phyloP scores from a whole-genome alignment of 2,888 invertebrate species.

The Aphidius colemani region DNA sequence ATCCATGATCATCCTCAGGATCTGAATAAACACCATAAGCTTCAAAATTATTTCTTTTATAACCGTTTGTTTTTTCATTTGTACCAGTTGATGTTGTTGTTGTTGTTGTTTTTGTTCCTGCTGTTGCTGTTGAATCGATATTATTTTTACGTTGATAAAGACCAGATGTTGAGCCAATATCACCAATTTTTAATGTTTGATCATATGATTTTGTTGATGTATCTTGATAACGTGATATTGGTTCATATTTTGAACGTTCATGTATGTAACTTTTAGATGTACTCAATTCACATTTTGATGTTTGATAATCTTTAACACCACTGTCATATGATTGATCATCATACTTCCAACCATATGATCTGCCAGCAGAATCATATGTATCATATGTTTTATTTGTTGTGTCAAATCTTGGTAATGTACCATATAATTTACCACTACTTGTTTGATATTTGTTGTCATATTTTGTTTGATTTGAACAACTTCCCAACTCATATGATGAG shows the following conservation, averaged over 20 bases:
- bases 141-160: conserved; percentile 46
- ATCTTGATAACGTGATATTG: conserved; percentile 47
- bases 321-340: conserved; percentile 41
- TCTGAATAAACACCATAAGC: conserved; percentile 59
- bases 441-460: conserved; percentile 49
- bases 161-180: conserved; percentile 42
- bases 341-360: conserved; percentile 38
- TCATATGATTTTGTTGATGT: conserved; percentile 51
- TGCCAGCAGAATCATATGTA: conserved; percentile 40
- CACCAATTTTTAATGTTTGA: conserved; percentile 55
- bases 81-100: conserved; percentile 26
- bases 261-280: conserved; percentile 53
- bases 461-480: conserved; percentile 39
- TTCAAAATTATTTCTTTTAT: conserved; percentile 57
- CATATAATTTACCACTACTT: conserved; percentile 46
- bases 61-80: conserved; percentile 55
- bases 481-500: conserved; percentile 52
- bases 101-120: conserved; percentile 22
- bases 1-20: conserved; percentile 58
- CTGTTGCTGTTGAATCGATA: conserved; percentile 29
- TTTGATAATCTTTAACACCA: conserved; percentile 39
- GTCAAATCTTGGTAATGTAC: conserved; percentile 54
- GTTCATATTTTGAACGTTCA: conserved; percentile 52
- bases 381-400: conserved; percentile 40
- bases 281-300: conserved; percentile 53